Base-by-base conservation (phyloP, 2,888 invertebrate species). In the Amblyjoppa fuscipennis region DNA sequence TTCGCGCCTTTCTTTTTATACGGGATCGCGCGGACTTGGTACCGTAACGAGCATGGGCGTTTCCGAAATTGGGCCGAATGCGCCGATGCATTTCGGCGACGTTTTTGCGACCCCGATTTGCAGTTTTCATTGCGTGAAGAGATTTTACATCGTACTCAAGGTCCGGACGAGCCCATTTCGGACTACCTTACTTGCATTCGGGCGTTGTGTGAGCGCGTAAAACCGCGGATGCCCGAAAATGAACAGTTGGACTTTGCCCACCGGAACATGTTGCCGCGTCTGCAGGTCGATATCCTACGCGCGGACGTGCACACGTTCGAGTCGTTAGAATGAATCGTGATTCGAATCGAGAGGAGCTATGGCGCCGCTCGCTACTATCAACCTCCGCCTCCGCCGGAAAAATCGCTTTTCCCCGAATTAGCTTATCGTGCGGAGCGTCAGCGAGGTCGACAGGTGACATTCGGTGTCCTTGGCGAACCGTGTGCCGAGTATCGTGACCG, bases 191-290 rank as follows among this genome's bases (percentile, higher is more conserved):
- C n/a, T n/a, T n/a, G n/a, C n/a, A n/a, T n/a, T n/a, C n/a, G 56
- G 9, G 56, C 56, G 20, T n/a, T 59, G 34, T 38, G 28, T n/a
- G 66, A 66, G 13, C 38, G 66, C 13, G n/a, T 66, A 31, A 20
- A 38, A 16, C 66, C 66, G 3, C 34, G 38, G n/a, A 66, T 66
- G 66, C 34, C 66, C 16, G 66, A 66, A 20, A 16, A 3, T 16
- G 66, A 66, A 16, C 66, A 66, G n/a, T 34, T 66, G 34, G 38
- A 66, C 34, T 66, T 38, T n/a, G 66, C 38, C 38, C 66, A 66
- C 34, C 68, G 68, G 7, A 41, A 51, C n/a, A 51, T 51, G 51
- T 16, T 51, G 5, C 51, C 51, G n/a, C 51, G n/a, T n/a, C n/a
- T 51, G 68, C 68, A 68, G 68, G 68, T 68, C 0, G 41, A 41